Conservation (phyloP, 2,113 vertebrate genomes). For the Synodontis membranacea region DNA sequence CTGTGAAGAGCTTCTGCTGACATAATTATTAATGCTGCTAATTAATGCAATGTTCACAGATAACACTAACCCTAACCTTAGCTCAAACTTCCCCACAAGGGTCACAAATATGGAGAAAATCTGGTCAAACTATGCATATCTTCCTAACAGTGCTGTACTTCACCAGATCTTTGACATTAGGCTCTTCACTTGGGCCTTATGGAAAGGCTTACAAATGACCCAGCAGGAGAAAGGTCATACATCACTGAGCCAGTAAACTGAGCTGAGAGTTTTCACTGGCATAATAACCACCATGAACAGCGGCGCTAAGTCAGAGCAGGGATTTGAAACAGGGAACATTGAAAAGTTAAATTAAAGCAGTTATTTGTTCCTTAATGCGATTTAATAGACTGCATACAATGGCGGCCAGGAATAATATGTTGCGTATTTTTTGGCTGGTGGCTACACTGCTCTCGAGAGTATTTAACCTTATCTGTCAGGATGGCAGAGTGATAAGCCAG, state of each 20-base stretch:
- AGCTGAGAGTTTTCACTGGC: slow-evolving; percentile 31
- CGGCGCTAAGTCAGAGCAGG: background rate
- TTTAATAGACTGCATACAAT: slow-evolving; percentile 9
- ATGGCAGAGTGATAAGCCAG: slow-evolving; percentile 78
- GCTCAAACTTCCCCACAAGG: too few species aligned
- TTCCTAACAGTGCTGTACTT: background rate
- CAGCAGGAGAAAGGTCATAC: slow-evolving; percentile 2
- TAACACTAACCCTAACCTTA: too few species aligned
- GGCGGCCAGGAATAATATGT: slow-evolving; percentile 65
- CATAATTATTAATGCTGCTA: too few species aligned
- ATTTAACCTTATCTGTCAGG: slow-evolving; percentile 87
- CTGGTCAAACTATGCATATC: background rate
- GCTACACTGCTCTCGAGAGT: slow-evolving; percentile 66
- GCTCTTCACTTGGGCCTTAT: background rate
- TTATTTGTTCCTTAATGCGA: slow-evolving; percentile 24
- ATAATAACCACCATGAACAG: slow-evolving; percentile 12
- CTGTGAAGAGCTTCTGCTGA: too few species aligned
- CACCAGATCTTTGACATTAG: background rate
- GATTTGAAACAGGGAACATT: slow-evolving; percentile 6
- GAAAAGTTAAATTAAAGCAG: slow-evolving; percentile 12
- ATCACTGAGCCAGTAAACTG: slow-evolving; percentile 30
- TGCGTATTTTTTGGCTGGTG: slow-evolving; percentile 62
- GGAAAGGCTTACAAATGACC: slow-evolving; percentile 30
- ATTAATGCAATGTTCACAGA: too few species aligned
- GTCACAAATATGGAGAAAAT: background rate